Percentiles rank a stretch among this genome's conserved stretches.
These are phyloP conservation scores for Amphipoea lucens DNA, from an alignment of 2,888 invertebrate genomes.

Conservation along the genomic window DNA sequence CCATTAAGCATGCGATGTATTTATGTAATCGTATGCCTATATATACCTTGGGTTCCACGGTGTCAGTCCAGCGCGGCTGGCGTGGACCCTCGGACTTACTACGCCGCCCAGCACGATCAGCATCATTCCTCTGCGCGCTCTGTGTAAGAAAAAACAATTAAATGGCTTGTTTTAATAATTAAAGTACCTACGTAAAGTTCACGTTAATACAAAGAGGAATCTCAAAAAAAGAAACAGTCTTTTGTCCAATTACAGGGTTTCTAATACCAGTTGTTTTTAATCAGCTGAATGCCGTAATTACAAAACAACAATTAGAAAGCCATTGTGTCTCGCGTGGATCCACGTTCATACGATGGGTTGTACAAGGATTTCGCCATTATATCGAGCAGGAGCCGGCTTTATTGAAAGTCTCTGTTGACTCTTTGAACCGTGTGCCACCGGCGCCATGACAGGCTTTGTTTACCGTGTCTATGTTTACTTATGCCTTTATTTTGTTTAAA, in stretches of 20 bases:
- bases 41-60: slow-evolving; percentile 85
- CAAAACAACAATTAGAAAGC: no score
- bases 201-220: not conserved
- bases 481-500: slow-evolving; percentile 30
- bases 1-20: no score
- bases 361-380: not conserved
- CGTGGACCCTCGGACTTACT: slow-evolving; percentile 95
- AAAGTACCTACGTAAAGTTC: not conserved
- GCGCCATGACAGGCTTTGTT: slow-evolving; percentile 25
- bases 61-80: slow-evolving; percentile 88
- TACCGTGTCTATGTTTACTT: slow-evolving; percentile 32
- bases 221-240: no score
- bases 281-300: no score
- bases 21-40: no score
- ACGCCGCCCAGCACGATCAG: slow-evolving; percentile 92
- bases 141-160: slow-evolving; percentile 73
- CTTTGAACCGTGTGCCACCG: not conserved
- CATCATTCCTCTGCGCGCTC: slow-evolving; percentile 93
- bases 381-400: not conserved
- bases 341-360: not conserved
- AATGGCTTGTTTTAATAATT: not conserved
- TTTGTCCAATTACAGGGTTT: no score
- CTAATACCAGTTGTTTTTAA: not conserved
- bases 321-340: no score
- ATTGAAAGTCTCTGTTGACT: slow-evolving; percentile 24